Evolutionary conservation across 2,113 vertebrate genomes (phyloP), one percentile per base, ranked within the genome.

Genomic region (Strix uralensis): DNA sequence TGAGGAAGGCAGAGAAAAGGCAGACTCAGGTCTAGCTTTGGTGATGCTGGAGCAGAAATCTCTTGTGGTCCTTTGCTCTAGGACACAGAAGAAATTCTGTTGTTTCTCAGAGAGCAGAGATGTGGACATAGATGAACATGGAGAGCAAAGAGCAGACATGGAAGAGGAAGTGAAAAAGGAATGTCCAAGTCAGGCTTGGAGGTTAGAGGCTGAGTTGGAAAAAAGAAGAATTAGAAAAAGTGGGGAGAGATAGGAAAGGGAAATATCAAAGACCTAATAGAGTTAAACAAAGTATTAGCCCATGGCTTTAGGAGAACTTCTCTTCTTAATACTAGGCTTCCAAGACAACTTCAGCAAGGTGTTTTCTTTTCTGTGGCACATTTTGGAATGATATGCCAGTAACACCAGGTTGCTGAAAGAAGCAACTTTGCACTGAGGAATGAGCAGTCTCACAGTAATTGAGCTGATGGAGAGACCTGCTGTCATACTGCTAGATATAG

Each of bases 401-500:
- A 62, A 23, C 17, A 30, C 1, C 70, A 65, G 17, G 42, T 3
- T 19, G 5, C 58, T 62, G 16, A 22, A 40, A 17, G 51, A 18
- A 62, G 27, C 42, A 52, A n/a, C 40, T 84, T 58, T 78, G 69
- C 55, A 19, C 0, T 20, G 25, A 62, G 57, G 29, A 85, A 18
- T 0, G 32, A 75, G 70, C 38, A 82, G 44, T 4, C 44, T 71
- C 38, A 23, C 40, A 29, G 74, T 15, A 57, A 13, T 1, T 2
- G 32, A 72, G 58, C 44, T 51, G 61, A 15, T 15, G 34, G 54
- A 36, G 29, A 88, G 42, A 11, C 10, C 66, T 46, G 29, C 63
- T 91, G 47, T 15, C 2, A 0, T 29, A 8, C 29, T 59, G 19
- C 54, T 54, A 5, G 19, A 32, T 6, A 3, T 1, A 20, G 30